These are phyloP conservation scores for Sternotherus odoratus DNA, from an alignment of 2,797 vertebrate genomes.

Conservation along the genomic window DNA sequence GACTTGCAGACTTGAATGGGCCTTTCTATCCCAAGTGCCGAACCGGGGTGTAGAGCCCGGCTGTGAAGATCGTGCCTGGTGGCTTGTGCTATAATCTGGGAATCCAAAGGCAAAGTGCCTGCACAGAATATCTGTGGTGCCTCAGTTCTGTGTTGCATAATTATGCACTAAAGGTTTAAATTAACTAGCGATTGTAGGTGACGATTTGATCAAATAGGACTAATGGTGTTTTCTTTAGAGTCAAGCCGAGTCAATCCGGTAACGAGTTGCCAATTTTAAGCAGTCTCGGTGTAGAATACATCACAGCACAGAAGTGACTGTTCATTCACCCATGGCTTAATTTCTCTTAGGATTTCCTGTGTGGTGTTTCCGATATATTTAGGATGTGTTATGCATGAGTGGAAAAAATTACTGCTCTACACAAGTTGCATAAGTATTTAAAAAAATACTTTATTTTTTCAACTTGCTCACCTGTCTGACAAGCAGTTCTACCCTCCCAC, in stretches of 20 bases:
- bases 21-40: conserved; percentile 97
- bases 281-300: conserved; percentile 43
- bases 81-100: conserved; percentile 66
- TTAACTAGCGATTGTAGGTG: conserved; percentile 77
- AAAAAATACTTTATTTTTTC: conserved; percentile 78
- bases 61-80: conserved; percentile 16
- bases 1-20: conserved; percentile 91
- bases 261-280: conserved; percentile 8
- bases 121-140: conserved; percentile 77
- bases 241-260: conserved; percentile 68
- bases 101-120: conserved; percentile 69
- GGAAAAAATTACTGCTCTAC: conserved; percentile 35
- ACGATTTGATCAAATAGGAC: conserved; percentile 74
- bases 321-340: conserved; percentile 42
- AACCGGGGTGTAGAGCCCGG: conserved; percentile 88
- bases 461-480: conserved; percentile 54
- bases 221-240: conserved; percentile 75
- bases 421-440: conserved; percentile 55
- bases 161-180: conserved; percentile 79
- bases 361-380: conserved; percentile 35
- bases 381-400: conserved; percentile 27
- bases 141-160: conserved; percentile 70
- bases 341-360: conserved; percentile 48
- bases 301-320: conserved; percentile 50
- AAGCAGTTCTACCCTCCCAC: conserved; percentile 38